Base-by-base conservation (phyloP, 2,797 vertebrate genomes). In the Malacoraja senta region DNA sequence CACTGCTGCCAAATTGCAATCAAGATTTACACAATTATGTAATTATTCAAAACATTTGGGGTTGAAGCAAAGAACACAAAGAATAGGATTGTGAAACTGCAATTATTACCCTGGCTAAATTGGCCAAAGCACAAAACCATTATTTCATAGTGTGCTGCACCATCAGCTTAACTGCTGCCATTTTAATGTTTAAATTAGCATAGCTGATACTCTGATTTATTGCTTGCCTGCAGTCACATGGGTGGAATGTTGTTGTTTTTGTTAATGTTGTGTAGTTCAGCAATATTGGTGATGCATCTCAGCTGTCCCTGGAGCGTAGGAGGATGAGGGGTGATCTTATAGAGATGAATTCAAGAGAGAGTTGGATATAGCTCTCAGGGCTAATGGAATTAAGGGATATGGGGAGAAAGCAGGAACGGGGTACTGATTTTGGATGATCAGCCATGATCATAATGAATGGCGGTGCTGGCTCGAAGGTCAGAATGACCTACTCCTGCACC, bases 1-100 rank as follows among this genome's bases (percentile, higher is more conserved):
- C 32, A 35, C 7, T 90, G 71, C 35, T 92, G 90, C 90, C 90
- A 92, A 38, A 92, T 58, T 76, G 90, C 90, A 92, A 76, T 92
- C 71, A 92, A 29, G 38, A 72, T 92, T 92, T 76, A 17, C 53
- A 92, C n/a, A 44, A 91, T 90, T 90, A 90, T 91, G 74, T 53
- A 26, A 92, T 92, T 92, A 92, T 26, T 76, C 4, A 12, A 44
- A 92, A 92, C 44, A 74, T 76, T 76, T 76, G 13, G 44, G 71
- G 24, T n/a, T 92, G 90, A 92, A 74, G 90, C 35, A 76, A 44
- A 29, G 12, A 38, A 53, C 32, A 76, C 53, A 92, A 72, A 92
- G 72, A 44, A 21, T 68, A 74, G 38, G 71, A 92, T 76, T 92
- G 90, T 74, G 38, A 92, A 92, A 92, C 24, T 53, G 38, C 38